A percentile compares a stretch with the other conserved stretches of the same genome.
Conservation (phyloP, 2,888 invertebrate species). For the Xylophagus ater region DNA sequence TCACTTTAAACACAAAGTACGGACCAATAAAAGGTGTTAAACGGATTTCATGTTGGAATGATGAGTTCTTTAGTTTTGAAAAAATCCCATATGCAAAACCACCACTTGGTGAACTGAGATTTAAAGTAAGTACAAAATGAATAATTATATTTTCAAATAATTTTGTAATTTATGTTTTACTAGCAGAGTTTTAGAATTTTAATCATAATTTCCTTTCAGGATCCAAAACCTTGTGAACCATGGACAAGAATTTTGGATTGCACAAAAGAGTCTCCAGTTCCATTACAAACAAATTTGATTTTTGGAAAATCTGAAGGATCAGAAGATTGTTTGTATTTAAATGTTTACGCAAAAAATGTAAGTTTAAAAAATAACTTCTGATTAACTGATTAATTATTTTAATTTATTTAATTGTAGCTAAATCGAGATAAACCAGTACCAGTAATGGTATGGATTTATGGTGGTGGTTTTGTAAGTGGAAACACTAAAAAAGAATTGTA, state of each 20-base stretch:
- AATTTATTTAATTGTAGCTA: slow-evolving; percentile 22
- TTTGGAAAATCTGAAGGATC: slow-evolving; percentile 36
- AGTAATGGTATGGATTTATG: slow-evolving; percentile 43
- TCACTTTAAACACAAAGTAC: slow-evolving; percentile 27
- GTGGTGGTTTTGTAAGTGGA: slow-evolving; percentile 41
- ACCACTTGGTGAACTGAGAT: slow-evolving; percentile 29
- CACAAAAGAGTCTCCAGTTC: slow-evolving; percentile 30
- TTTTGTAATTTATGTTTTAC: no score
- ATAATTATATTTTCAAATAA: no score
- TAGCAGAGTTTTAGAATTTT: no score
- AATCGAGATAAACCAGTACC: slow-evolving; percentile 26
- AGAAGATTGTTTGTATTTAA: slow-evolving; percentile 46
- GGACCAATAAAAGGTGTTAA: slow-evolving; percentile 32
- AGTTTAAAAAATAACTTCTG: slow-evolving; percentile 15
- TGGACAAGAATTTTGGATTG: slow-evolving; percentile 40
- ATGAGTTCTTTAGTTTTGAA: slow-evolving; percentile 32
- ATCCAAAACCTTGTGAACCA: slow-evolving; percentile 35
- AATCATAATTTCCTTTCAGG: slow-evolving; percentile 25
- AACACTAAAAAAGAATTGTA: slow-evolving; percentile 37
- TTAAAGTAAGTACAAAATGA: no score
- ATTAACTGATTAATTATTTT: background rate
- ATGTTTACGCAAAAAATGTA: slow-evolving; percentile 38
- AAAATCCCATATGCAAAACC: slow-evolving; percentile 35
- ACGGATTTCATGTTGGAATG: slow-evolving; percentile 31
- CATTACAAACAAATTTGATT: slow-evolving; percentile 32